Evolutionary conservation across 2,113 vertebrate species (phyloP).

Genomic region (Lagenorhynchus albirostris): DNA sequence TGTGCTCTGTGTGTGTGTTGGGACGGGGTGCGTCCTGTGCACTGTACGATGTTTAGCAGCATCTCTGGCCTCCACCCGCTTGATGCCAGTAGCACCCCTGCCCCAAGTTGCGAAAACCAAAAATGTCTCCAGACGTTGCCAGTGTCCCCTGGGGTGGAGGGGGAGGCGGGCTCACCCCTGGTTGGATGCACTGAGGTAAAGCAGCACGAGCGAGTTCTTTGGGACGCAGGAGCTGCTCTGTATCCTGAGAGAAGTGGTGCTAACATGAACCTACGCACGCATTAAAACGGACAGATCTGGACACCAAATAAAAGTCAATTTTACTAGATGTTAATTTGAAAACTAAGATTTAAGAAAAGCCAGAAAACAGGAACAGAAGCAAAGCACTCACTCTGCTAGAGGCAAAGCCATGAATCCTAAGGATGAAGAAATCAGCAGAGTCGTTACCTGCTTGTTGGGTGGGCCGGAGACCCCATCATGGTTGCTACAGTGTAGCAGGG

Average conservation of each 20-base stretch:
- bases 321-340: background rate
- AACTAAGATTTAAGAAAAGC: background rate
- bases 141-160: background rate
- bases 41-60: accelerated
- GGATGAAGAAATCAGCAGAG: background rate
- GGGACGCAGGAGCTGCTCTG: too few relatives aligned
- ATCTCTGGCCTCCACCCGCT: background rate
- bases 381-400: background rate
- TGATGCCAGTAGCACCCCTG: background rate
- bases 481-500: accelerated
- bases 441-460: background rate
- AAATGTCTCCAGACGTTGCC: background rate
- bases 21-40: too few relatives aligned
- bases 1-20: background rate
- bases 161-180: background rate
- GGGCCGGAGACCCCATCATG: background rate
- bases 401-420: accelerated
- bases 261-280: accelerated
- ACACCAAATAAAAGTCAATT: background rate
- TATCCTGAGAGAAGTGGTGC: accelerated
- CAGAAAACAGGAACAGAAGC: background rate
- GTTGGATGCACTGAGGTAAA: background rate
- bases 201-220: background rate
- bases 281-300: background rate
- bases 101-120: background rate